phyloP scores from a whole-genome alignment of 2,113 vertebrate genomes.

The Paracanthobrama guichenoti region DNA sequence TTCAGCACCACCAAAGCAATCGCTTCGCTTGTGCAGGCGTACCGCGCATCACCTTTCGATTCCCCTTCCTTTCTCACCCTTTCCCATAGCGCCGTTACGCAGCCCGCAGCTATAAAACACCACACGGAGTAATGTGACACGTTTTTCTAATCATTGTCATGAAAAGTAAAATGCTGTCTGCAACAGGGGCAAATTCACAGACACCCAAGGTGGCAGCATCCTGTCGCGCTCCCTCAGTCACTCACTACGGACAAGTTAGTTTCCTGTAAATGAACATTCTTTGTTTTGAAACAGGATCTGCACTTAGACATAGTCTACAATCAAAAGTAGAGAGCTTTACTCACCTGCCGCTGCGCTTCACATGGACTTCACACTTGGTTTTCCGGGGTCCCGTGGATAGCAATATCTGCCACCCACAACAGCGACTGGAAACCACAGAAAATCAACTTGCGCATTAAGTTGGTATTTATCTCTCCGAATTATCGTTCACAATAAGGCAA shows the following conservation, averaged over 20 bases:
- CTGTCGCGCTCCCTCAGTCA: not conserved
- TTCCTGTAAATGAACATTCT: not conserved
- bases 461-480: constrained; percentile 34
- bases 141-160: constrained; percentile 26
- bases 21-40: constrained; percentile 29
- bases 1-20: constrained; percentile 33
- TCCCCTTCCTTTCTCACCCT: constrained; percentile 47
- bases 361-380: constrained; percentile 58
- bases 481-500: not conserved
- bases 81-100: constrained; percentile 41
- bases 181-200: constrained; percentile 19
- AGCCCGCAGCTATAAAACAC: constrained; percentile 35
- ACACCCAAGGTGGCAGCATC: constrained; percentile 11
- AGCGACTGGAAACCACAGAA: constrained; percentile 48
- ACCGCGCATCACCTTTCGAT: constrained; percentile 41
- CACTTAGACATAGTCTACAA: not conserved
- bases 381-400: constrained; percentile 66
- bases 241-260: not conserved
- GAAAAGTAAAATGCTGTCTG: constrained; percentile 26
- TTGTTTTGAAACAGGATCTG: not conserved
- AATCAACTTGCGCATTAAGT: constrained; percentile 62
- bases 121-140: constrained; percentile 32
- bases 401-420: constrained; percentile 48
- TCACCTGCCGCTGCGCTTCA: constrained; percentile 56
- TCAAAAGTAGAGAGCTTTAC: constrained; percentile 34